Conservation (phyloP, 2,113 vertebrate species). For the Pungitius pungitius region DNA sequence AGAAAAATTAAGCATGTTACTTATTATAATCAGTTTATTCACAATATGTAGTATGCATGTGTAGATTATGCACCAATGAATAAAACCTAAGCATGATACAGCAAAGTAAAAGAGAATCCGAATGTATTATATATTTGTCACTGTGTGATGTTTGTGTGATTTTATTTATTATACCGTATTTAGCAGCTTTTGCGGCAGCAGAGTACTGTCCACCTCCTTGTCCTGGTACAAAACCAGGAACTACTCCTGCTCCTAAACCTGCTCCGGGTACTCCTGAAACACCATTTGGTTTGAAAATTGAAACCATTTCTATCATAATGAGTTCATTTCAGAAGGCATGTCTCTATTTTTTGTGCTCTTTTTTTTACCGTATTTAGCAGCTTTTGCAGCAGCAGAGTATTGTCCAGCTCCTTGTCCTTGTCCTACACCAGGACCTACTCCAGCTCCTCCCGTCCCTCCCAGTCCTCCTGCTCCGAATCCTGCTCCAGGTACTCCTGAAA, state of each 20-base stretch:
- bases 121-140: not conserved
- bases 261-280: constrained; percentile 28
- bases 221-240: not conserved
- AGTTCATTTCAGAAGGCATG: not conserved
- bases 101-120: not conserved
- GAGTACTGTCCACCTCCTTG: constrained; percentile 35
- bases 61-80: not conserved
- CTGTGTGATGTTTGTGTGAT: not conserved
- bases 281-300: not conserved
- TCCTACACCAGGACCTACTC: not conserved
- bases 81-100: not conserved
- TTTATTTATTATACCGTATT: constrained; percentile 48
- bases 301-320: no score
- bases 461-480: constrained; percentile 39
- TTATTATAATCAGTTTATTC: not conserved
- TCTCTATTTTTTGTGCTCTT: not conserved
- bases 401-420: constrained; percentile 31
- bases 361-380: constrained; percentile 59
- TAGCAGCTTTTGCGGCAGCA: constrained; percentile 61
- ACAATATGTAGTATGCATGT: not conserved
- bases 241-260: constrained; percentile 24
- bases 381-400: constrained; percentile 56
- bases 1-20: not conserved
- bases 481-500: constrained; percentile 23
- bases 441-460: constrained; percentile 25